phyloP scores from a whole-genome alignment of 2,888 invertebrate genomes.

The Ypsolopha sequella region DNA sequence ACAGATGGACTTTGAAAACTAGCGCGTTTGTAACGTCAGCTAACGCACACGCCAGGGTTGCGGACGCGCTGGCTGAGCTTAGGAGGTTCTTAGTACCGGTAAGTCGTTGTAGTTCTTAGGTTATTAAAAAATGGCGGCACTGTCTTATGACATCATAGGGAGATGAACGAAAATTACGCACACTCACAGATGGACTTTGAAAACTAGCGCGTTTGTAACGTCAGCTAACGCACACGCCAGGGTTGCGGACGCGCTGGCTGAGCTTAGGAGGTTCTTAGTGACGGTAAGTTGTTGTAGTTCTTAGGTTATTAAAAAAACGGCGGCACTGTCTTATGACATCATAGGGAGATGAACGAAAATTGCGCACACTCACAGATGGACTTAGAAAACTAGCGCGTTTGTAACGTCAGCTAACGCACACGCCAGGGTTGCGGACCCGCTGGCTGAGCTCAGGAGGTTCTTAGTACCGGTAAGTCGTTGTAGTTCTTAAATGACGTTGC shows the following conservation, averaged over 20 bases:
- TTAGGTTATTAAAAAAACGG: too few relatives aligned
- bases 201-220: conserved; percentile 92
- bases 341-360: too few relatives aligned
- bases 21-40: conserved; percentile 92
- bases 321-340: too few relatives aligned
- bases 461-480: conserved; percentile 84
- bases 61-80: conserved; percentile 85
- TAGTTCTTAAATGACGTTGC: too few relatives aligned
- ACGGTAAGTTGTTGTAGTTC: conserved; percentile 69
- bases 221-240: conserved; percentile 92
- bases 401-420: conserved; percentile 93
- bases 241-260: conserved; percentile 85
- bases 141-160: too few relatives aligned
- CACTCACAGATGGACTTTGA: conserved; percentile 89
- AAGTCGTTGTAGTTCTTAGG: too few relatives aligned
- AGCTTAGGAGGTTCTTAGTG: conserved; percentile 83
- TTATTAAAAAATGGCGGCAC: too few relatives aligned
- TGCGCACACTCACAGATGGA: too few relatives aligned
- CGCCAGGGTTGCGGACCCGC: conserved; percentile 84
- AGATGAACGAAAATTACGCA: conserved; percentile 96
- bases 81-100: conserved; percentile 86
- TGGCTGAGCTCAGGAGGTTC: conserved; percentile 84
- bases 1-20: too few relatives aligned
- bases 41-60: conserved; percentile 89
- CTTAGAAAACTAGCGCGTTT: conserved; percentile 92